Conservation (phyloP, 2,797 vertebrate species). For the Chrysolophus pictus region DNA sequence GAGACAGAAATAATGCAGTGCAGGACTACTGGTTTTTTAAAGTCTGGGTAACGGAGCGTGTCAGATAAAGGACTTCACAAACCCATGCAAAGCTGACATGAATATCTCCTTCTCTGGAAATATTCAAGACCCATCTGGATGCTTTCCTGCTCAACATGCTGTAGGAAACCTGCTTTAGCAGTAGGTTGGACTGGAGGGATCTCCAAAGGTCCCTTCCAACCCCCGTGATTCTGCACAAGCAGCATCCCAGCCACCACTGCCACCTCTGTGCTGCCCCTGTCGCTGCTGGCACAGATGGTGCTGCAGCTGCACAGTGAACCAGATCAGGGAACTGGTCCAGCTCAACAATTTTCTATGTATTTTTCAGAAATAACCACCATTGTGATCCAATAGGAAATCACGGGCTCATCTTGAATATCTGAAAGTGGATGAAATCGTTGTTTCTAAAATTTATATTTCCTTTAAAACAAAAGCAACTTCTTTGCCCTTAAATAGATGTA, state of each 20-base stretch:
- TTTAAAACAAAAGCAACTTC: neutral
- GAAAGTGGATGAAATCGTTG: neutral
- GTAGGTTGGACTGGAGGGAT: too few species aligned
- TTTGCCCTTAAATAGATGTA: neutral
- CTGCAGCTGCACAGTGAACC: neutral
- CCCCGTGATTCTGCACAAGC: too few species aligned
- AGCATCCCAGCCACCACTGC: neutral
- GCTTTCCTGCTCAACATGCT: too few species aligned
- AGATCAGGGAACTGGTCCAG: neutral
- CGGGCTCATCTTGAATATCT: neutral
- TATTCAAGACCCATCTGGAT: too few species aligned
- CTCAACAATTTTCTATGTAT: neutral
- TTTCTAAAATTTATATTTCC: neutral
- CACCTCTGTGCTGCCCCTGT: neutral
- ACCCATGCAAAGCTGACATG: rapidly evolving
- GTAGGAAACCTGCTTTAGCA: too few species aligned
- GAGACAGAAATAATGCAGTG: rapidly evolving
- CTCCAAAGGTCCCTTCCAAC: too few species aligned
- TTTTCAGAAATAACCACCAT: neutral
- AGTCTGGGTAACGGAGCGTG: too few species aligned
- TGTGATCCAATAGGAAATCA: neutral
- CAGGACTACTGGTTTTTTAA: rapidly evolving
- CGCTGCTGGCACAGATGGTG: rapidly evolving
- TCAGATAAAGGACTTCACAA: rapidly evolving
- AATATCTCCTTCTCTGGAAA: neutral